A percentile compares a stretch with the other conserved stretches of the same genome.
These are phyloP conservation scores for Macropodus opercularis DNA, from an alignment of 2,797 vertebrate genomes.

Conservation along the genomic window DNA sequence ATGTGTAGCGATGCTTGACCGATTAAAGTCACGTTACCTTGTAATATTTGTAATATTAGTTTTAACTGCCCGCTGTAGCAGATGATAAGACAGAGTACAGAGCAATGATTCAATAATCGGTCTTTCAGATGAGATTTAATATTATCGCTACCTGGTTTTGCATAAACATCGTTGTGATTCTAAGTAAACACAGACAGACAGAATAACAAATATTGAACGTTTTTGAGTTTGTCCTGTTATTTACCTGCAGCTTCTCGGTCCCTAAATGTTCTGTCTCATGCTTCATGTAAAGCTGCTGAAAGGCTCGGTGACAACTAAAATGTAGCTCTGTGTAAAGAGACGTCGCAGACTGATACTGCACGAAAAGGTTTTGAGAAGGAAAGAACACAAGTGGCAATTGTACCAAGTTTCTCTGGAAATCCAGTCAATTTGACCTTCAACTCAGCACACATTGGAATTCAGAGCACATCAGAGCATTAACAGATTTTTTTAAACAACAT, in stretches of 20 bases:
- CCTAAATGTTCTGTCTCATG: slow-evolving; percentile 53
- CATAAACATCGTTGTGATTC: background rate
- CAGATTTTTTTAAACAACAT: background rate
- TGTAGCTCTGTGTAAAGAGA: slow-evolving; percentile 4
- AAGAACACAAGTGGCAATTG: slow-evolving; percentile 78
- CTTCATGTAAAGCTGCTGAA: slow-evolving; percentile 34
- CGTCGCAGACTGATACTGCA: slow-evolving; percentile 21
- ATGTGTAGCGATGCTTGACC: slow-evolving; percentile 18
- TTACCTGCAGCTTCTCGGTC: slow-evolving; percentile 33
- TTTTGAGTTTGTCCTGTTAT: slow-evolving; percentile 26
- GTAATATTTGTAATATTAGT: slow-evolving; percentile 1
- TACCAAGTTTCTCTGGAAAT: slow-evolving; percentile 54
- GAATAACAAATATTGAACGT: background rate
- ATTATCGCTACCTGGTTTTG: background rate
- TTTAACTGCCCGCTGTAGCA: background rate
- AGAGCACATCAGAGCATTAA: background rate
- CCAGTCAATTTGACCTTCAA: slow-evolving; percentile 29
- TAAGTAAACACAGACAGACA: background rate
- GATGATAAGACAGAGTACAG: background rate
- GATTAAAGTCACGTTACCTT: background rate
- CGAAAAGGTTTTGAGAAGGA: slow-evolving; percentile 71
- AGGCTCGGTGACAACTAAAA: slow-evolving; percentile 11
- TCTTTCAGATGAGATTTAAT: background rate
- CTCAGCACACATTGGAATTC: background rate
- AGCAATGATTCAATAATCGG: background rate